Conservation (phyloP, 2,888 invertebrate species). For the Tetrapedia diversipes region DNA sequence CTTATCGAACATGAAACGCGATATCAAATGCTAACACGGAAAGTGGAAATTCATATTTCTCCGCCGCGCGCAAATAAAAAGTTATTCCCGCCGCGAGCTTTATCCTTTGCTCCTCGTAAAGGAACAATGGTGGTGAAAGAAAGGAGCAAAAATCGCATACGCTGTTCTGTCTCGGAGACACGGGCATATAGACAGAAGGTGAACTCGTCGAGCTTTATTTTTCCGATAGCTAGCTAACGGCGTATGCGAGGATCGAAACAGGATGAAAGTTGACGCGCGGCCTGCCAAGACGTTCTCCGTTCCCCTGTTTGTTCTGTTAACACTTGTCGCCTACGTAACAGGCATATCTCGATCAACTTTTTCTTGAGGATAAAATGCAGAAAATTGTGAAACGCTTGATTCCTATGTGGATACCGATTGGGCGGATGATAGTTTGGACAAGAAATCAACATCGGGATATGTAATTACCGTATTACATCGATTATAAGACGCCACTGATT, state of each 20-base stretch:
- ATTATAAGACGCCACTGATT: too few species aligned
- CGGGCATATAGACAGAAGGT: conserved; percentile 18
- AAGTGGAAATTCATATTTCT: conserved; percentile 48
- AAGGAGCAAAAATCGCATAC: conserved; percentile 28
- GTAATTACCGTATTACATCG: too few species aligned
- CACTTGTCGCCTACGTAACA: neutral
- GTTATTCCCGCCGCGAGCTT: conserved; percentile 31
- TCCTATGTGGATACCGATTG: too few species aligned
- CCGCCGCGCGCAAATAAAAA: conserved; percentile 39
- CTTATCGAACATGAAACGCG: neutral
- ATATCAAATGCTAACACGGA: conserved; percentile 28
- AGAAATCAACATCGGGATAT: too few species aligned
- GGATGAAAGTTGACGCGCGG: conserved; percentile 35
- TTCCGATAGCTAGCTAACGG: conserved; percentile 31
- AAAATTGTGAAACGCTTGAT: too few species aligned
- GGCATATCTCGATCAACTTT: neutral
- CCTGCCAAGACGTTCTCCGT: neutral
- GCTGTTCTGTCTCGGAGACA: conserved; percentile 25
- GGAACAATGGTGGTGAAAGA: conserved; percentile 28
- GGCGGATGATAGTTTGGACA: too few species aligned
- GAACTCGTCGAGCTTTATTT: conserved; percentile 25
- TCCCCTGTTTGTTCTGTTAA: conserved; percentile 11
- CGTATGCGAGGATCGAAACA: conserved; percentile 7
- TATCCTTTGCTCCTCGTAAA: conserved; percentile 36
- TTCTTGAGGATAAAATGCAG: neutral